Conservation (phyloP, 2,888 invertebrate species). For the Omphaloscelis lunosa region DNA sequence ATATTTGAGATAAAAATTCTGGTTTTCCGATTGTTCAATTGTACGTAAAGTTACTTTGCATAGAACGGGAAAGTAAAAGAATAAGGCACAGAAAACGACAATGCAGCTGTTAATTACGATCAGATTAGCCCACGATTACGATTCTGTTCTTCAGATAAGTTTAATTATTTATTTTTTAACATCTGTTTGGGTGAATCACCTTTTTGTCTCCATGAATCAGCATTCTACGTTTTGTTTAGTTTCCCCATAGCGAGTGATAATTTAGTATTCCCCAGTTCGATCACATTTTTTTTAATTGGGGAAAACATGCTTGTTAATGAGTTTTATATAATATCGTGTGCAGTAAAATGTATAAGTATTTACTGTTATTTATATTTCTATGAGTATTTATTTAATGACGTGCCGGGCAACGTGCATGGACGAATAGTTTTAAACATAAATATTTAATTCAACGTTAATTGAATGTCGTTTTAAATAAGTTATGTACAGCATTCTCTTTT, state of each 20-base stretch:
- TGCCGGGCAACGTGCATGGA: slow-evolving; percentile 5
- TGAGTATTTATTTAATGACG: slow-evolving; percentile 8
- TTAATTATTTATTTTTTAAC: neutral
- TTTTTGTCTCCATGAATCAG: slow-evolving; percentile 25
- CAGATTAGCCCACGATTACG: neutral
- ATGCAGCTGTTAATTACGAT: neutral
- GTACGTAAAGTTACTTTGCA: neutral
- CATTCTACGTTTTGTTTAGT: neutral
- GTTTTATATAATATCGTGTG: neutral
- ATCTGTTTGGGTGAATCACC: slow-evolving; percentile 2
- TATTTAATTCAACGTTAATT: slow-evolving; percentile 9
- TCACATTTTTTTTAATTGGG: slow-evolving; percentile 8
- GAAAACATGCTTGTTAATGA: slow-evolving; percentile 3
- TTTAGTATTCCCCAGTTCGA: slow-evolving; percentile 20
- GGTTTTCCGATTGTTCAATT: slow-evolving; percentile 25
- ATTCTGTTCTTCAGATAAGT: neutral
- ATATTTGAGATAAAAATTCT: slow-evolving; percentile 10
- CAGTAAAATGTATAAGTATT: slow-evolving; percentile 10
- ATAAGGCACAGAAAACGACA: neutral
- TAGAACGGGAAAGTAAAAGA: slow-evolving; percentile 12
- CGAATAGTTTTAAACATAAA: slow-evolving; percentile 18
- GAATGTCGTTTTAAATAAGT: slow-evolving; percentile 5
- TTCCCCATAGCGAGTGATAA: slow-evolving; percentile 13
- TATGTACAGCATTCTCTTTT: neutral
- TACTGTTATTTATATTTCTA: too few species aligned